Percentiles rank a stretch among this genome's conserved stretches.
Conservation (phyloP, 2,797 vertebrate species). For the Sylvia borin region DNA sequence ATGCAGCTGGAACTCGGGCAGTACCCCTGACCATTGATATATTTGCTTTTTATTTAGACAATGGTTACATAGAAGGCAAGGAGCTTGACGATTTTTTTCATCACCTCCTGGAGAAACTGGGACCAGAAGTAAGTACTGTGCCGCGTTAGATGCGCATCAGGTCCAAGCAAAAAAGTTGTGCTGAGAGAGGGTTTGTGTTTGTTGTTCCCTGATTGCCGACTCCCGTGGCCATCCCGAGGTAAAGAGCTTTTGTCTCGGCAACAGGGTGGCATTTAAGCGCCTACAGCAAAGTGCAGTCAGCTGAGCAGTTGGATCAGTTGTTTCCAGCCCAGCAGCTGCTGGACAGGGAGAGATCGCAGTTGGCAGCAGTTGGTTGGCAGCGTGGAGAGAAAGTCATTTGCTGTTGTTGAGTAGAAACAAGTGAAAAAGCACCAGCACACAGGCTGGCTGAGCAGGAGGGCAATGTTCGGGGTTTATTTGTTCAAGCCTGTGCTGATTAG, state of each 20-base stretch:
- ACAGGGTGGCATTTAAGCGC: not conserved
- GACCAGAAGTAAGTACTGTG: slow-evolving; percentile 78
- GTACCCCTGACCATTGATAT: not conserved
- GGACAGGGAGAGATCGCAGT: not conserved
- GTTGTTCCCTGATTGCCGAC: not conserved
- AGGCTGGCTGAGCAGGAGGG: not conserved
- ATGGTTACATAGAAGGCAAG: slow-evolving; percentile 93
- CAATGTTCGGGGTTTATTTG: not conserved
- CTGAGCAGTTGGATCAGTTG: not conserved
- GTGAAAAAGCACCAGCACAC: fast-evolving
- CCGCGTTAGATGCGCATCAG: fast-evolving
- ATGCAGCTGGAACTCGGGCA: fast-evolving
- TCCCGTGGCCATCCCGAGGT: not conserved
- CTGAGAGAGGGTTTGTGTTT: not conserved
- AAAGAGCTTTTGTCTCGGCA: slow-evolving; percentile 29
- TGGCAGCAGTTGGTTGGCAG: not conserved
- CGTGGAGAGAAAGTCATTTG: not conserved
- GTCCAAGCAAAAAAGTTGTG: not conserved
- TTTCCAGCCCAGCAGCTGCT: slow-evolving; percentile 1
- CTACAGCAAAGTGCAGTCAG: not conserved
- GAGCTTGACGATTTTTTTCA: slow-evolving; percentile 92
- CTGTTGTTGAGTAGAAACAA: not conserved
- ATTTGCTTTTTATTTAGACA: slow-evolving; percentile 80
- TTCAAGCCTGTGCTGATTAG: not conserved
- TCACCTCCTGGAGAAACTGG: slow-evolving; percentile 84